Evolutionary conservation across 2,113 vertebrate species (phyloP), one percentile per base, ranked within the genome.

Genomic region (Corythornis vintsioides): DNA sequence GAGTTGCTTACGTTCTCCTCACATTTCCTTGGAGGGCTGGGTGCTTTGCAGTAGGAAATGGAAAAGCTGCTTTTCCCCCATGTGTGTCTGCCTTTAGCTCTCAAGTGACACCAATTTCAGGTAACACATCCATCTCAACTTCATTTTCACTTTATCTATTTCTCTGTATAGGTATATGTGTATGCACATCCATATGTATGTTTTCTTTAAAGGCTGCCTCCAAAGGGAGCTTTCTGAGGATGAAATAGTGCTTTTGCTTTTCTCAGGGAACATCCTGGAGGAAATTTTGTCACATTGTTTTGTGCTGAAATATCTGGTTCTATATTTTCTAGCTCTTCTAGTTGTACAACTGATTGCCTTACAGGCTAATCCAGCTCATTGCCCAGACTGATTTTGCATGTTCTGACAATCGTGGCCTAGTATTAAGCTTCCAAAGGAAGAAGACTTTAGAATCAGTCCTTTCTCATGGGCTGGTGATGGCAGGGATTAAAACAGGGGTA

Each of bases 21-120:
- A 3, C 80, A 87, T 93, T 92, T 89, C 92, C 89, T 86, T 88
- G 70, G 87, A 85, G 89, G 55, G 33, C 25, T 79, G 70, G 70
- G 38, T 87, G 64, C 25, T 85, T 85, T 71, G 33, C 78, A 77
- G 43, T 59, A 73, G 71, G 64, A 89, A 87, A 93, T 76, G 63
- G 66, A 93, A 93, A 87, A 89, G 13, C 71, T 92, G 9, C 35
- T 87, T 82, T 82, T 25, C 31, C 33, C 22, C 29, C 2, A 6
- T 15, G 31, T 56, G 15, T 63, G 13, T 8, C 38, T 79, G 35
- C 47, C 64, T 83, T 92, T 84, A 63, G 65, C 19, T 92, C 73
- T 64, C 77, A 83, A 53, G 53, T 79, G 50, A 53, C 26, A 85
- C 19, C 52, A 70, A 66, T 79, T 92, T 83, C 57, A 64, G 92